Conservation (phyloP, 2,797 vertebrate species). For the Argya squamiceps region DNA sequence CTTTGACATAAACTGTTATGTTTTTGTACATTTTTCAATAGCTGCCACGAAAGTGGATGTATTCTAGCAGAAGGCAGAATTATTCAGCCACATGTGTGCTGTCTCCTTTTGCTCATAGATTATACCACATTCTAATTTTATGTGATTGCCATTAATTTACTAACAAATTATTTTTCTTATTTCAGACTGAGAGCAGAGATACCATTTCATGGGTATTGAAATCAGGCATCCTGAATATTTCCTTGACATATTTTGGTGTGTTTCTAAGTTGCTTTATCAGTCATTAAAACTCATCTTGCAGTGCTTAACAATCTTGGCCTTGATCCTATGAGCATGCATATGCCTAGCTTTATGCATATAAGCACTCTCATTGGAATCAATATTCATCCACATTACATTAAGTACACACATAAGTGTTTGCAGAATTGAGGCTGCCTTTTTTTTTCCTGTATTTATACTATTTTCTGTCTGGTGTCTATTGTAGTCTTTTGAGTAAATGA, state of each 20-base stretch:
- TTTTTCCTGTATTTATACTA: background rate
- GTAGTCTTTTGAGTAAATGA: conserved; percentile 44
- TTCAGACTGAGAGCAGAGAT: background rate
- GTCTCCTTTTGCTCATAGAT: background rate
- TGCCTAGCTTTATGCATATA: conserved; percentile 51
- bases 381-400: conserved; percentile 52
- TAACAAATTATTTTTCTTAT: conserved; percentile 8
- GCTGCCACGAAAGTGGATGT: background rate
- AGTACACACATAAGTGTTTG: conserved; percentile 33
- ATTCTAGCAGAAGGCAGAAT: background rate
- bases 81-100: background rate
- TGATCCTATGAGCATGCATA: conserved; percentile 42
- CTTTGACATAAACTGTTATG: background rate
- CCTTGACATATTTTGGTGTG: conserved; percentile 17
- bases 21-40: background rate
- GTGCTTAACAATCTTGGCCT: conserved; percentile 53
- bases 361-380: conserved; percentile 49
- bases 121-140: background rate
- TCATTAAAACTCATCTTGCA: conserved; percentile 47
- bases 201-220: background rate
- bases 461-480: conserved; percentile 35
- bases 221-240: background rate
- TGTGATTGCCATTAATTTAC: conserved; percentile 13
- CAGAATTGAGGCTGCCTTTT: background rate
- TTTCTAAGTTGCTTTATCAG: conserved; percentile 42